Evolutionary conservation across 1,140 invertebrate genomes (phyloP), one percentile per base, ranked within the genome.

Genomic region (Yoshiicerus persimilis): DNA sequence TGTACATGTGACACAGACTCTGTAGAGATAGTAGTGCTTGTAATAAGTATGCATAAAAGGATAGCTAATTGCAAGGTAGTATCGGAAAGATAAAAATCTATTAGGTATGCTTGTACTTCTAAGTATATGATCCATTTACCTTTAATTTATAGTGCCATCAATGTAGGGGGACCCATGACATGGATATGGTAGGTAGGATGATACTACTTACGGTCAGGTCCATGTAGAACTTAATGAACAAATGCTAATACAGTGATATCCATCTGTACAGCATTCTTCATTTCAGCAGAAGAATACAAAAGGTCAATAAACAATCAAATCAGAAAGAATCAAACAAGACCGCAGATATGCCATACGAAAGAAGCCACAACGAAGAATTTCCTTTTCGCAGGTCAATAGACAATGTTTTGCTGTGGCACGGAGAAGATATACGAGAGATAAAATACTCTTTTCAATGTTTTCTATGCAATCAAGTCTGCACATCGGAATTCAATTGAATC

Each of bases 281-380:
- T 32, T 80, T 80, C 20, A 23, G 25, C 34, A 34, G 62, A n/a
- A 34, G 75, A 80, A 80, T 80, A 36, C 32, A 32, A 80, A 70
- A 80, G 75, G 75, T 80, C 75, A 80, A 77, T 36, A 77, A 80
- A 80, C 75, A 80, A 80, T 80, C 75, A 38, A 80, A 36, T 80
- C 75, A 80, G 32, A 80, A 38, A 80, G 75, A 80, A 36, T 80
- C 75, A 80, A 80, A 80, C 32, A 80, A 80, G 75, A 80, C 75
- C 75, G 75, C 75, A 80, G 32, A 27, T 3, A 30, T 56, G 27
- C 64, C 11, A 27, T n/a, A n/a, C n/a, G n/a, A n/a, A n/a, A n/a
- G n/a, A n/a, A 80, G 75, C 32, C 27, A 34, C 32, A 70, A 16
- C 75, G 16, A 80, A 80, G 75, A 36, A 32, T 80, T 36, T 80